Base-by-base conservation (phyloP, 2,797 vertebrate species). In the Lagocephalus sceleratus region DNA sequence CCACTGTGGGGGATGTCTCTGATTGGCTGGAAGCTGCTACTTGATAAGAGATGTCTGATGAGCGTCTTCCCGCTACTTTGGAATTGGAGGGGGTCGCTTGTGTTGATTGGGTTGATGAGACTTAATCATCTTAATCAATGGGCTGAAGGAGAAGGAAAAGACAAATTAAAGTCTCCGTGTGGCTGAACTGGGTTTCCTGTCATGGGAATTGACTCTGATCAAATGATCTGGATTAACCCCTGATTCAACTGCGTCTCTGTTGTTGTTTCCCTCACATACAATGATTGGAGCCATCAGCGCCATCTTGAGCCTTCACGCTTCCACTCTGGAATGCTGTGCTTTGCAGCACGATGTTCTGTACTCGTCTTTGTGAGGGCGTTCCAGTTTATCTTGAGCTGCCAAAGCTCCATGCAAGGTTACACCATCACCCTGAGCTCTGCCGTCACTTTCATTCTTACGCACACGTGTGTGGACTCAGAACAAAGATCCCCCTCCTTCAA, bases 71-170 rank as follows among this genome's bases (percentile, higher is more conserved):
- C 52, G 16, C 73, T 71, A 35, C 20, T 68, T 69, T 62, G 2
- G 45, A 40, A 2, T 38, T 15, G 45, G 40, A 48, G 32, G 41
- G 49, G 43, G 44, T 38, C n/a, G 45, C 17, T 5, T 41, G 59
- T 68, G 74, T 85, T 81, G 84, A 88, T 87, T 83, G 81, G 73
- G 66, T 59, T 85, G 84, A 90, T 89, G 82, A 89, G 77, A 69
- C 72, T 82, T 87, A 85, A 88, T 90, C 79, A 83, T 65, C 65
- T 75, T 83, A 86, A 87, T 89, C 84, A 88, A 86, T 86, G 71
- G 39, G 53, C 67, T 70, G 41, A 17, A 32, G 60, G 39, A 53
- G 44, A 49, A 21, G 15, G 35, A 25, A 20, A 19, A 41, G 39
- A 52, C 11, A 59, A 47, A 32, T 59, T 29, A 62, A 54, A 6